Conservation (phyloP, 1,140 invertebrate genomes). For the Bombus pyrosoma region DNA sequence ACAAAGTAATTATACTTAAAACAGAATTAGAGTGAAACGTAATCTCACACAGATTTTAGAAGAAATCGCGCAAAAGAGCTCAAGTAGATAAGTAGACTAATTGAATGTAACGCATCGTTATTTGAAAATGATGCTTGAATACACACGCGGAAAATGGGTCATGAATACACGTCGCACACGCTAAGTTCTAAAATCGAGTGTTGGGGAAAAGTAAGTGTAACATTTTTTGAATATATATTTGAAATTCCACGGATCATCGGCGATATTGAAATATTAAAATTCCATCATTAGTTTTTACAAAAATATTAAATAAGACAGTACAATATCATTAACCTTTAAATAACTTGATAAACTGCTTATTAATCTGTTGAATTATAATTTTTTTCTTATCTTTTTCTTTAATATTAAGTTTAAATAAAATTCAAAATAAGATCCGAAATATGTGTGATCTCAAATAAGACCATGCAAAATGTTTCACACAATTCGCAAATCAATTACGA, state of each 20-base stretch:
- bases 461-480: too few relatives aligned
- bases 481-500: neutral
- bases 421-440: neutral
- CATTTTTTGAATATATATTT: neutral
- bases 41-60: neutral
- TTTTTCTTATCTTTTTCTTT: too few relatives aligned
- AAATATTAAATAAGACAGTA: neutral
- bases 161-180: neutral
- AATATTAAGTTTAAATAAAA: neutral
- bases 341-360: neutral
- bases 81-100: neutral
- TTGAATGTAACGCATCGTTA: neutral
- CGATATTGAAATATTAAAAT: neutral
- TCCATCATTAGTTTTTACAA: too few relatives aligned
- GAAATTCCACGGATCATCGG: neutral
- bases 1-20: neutral
- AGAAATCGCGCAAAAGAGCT: neutral
- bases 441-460: neutral
- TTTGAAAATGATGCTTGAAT: neutral
- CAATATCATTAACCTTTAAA: neutral
- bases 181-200: slow-evolving; percentile 29
- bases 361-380: neutral
- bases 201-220: neutral
- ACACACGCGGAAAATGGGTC: neutral
- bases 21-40: neutral